phyloP scores from a whole-genome alignment of 2,113 vertebrate genomes.

The Dromiciops gliroides region DNA sequence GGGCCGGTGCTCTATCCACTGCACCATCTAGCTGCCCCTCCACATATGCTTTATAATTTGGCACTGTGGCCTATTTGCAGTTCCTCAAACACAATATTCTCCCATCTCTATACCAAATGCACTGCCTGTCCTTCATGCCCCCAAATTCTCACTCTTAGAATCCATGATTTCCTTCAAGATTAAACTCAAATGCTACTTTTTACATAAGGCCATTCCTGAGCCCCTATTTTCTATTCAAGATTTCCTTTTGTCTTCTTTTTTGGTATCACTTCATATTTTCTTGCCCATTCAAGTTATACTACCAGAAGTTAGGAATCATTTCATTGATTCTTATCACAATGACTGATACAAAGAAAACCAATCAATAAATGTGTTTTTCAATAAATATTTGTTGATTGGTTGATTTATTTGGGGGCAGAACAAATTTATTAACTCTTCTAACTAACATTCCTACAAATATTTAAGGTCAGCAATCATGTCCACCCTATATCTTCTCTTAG shows the following conservation, averaged over 20 bases:
- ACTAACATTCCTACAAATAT: background rate
- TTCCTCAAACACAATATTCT: background rate
- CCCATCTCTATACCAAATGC: background rate
- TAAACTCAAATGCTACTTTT: background rate
- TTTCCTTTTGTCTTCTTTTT: background rate
- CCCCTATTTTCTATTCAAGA: background rate
- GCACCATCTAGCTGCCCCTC: too few species aligned
- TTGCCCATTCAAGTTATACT: background rate
- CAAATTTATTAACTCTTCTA: background rate
- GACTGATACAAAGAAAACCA: background rate
- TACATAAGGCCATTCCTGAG: background rate
- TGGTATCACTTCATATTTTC: too few species aligned
- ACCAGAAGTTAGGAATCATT: background rate
- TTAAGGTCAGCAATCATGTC: background rate
- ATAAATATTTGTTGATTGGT: background rate
- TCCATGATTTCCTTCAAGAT: background rate
- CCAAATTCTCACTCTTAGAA: background rate
- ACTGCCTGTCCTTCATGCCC: background rate
- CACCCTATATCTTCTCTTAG: background rate
- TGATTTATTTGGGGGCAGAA: background rate
- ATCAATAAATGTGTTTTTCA: too few species aligned
- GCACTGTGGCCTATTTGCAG: background rate
- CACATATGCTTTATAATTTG: background rate
- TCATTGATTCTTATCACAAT: background rate
- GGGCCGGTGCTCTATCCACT: too few species aligned